Evolutionary conservation across 1,140 invertebrate species (phyloP).

Genomic region (Bombus ignitus): DNA sequence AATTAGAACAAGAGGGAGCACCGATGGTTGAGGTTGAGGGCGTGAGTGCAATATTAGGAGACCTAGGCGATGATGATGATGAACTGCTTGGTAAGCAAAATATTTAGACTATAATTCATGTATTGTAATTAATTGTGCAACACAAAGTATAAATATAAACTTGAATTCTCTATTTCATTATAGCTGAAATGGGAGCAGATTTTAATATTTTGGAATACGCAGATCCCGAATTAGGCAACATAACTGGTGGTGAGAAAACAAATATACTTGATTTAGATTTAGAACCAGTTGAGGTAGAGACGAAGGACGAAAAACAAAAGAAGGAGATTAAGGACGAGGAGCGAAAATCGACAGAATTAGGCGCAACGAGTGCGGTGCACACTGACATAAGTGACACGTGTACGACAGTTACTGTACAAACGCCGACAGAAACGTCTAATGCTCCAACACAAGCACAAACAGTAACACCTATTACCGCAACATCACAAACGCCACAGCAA

Average conservation of each 20-base stretch:
- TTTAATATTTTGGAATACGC: conserved; percentile 98
- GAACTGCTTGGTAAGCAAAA: conserved; percentile 88
- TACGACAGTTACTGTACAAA: conserved; percentile 60
- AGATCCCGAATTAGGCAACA: conserved; percentile 94
- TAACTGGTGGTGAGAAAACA: conserved; percentile 88
- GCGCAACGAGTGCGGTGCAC: conserved; percentile 55
- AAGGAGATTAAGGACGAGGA: conserved; percentile 79
- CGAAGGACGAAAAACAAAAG: conserved; percentile 84
- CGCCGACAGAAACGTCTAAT: conserved; percentile 66
- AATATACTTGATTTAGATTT: conserved; percentile 91
- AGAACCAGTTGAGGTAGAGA: conserved; percentile 86
- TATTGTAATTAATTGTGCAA: background rate
- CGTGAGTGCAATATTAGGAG: conserved; percentile 90
- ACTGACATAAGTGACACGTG: conserved; percentile 61
- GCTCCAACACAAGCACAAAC: conserved; percentile 65
- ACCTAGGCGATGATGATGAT: conserved; percentile 93
- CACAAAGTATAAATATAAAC: background rate
- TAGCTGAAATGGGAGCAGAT: conserved; percentile 94
- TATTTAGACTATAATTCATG: background rate
- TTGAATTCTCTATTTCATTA: conserved; percentile 69
- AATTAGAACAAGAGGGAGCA: conserved; percentile 88
- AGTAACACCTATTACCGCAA: conserved; percentile 60
- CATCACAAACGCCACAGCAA: conserved; percentile 65
- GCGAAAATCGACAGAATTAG: conserved; percentile 72
- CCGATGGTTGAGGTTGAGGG: conserved; percentile 88